These are phyloP conservation scores for Busseola fusca DNA, from an alignment of 2,888 invertebrate genomes.

Conservation along the genomic window DNA sequence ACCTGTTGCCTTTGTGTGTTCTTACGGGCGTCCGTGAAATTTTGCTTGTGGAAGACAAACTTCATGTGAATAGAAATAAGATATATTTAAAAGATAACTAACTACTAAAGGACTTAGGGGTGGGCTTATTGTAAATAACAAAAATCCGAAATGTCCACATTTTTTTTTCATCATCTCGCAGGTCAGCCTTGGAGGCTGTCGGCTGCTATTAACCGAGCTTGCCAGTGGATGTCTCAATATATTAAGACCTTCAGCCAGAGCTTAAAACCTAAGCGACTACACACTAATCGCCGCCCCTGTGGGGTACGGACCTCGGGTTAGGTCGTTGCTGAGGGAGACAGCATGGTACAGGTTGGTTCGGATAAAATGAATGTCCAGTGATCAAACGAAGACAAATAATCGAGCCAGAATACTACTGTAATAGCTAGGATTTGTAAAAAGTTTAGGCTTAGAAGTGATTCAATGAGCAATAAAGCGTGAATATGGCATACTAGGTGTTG, in stretches of 20 bases:
- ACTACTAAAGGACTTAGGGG: neutral
- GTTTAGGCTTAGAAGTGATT: neutral
- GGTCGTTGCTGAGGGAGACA: no score
- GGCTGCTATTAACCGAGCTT: no score
- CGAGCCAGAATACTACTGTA: neutral
- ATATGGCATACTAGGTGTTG: neutral
- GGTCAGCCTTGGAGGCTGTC: no score
- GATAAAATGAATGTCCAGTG: neutral
- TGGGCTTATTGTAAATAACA: neutral
- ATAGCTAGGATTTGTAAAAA: neutral
- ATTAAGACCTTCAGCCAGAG: no score
- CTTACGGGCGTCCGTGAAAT: slow-evolving; percentile 9
- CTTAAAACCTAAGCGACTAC: no score
- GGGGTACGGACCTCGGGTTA: no score
- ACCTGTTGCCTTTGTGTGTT: slow-evolving; percentile 13
- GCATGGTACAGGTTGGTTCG: no score
- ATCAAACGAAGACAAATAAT: neutral
- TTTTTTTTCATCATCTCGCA: no score
- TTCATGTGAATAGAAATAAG: slow-evolving; percentile 12
- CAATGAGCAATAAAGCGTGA: neutral
- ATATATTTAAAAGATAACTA: neutral
- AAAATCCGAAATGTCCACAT: neutral
- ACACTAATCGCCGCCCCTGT: no score
- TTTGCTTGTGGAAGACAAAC: slow-evolving; percentile 25
- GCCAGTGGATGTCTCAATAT: no score